These are phyloP conservation scores for Drosophila oshimai DNA, from an alignment of 1,140 invertebrate genomes.

Conservation along the genomic window DNA sequence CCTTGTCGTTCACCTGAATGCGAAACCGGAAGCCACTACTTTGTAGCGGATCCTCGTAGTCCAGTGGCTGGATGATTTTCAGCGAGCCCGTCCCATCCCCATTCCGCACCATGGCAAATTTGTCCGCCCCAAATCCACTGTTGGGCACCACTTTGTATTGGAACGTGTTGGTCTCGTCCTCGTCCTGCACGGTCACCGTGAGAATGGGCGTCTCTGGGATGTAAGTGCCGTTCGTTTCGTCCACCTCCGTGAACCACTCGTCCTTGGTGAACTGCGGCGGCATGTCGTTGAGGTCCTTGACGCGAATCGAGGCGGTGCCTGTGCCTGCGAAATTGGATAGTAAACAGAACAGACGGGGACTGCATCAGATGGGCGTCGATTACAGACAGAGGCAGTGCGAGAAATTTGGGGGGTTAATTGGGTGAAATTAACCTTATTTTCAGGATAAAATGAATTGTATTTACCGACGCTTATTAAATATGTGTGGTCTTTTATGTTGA, in stretches of 20 bases:
- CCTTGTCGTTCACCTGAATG: slow-evolving; percentile 85
- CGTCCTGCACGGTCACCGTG: slow-evolving; percentile 86
- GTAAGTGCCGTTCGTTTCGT: slow-evolving; percentile 86
- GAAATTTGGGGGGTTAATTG: background rate
- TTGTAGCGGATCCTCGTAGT: slow-evolving; percentile 85
- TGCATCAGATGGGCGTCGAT: slow-evolving; percentile 11
- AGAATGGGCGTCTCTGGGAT: slow-evolving; percentile 86
- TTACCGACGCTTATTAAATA: too few relatives aligned
- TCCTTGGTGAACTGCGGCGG: slow-evolving; percentile 87
- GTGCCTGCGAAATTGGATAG: slow-evolving; percentile 54
- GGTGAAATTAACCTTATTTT: background rate
- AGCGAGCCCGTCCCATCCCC: slow-evolving; percentile 87
- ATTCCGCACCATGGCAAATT: slow-evolving; percentile 87
- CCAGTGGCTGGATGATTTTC: slow-evolving; percentile 86
- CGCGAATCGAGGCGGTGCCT: slow-evolving; percentile 85
- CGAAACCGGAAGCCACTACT: slow-evolving; percentile 85
- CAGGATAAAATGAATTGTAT: too few relatives aligned
- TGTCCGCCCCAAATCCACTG: slow-evolving; percentile 86
- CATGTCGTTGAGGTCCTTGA: slow-evolving; percentile 87
- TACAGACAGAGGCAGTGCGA: slow-evolving; percentile 4
- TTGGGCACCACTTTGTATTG: slow-evolving; percentile 85
- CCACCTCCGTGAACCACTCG: slow-evolving; percentile 87
- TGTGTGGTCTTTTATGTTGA: too few relatives aligned
- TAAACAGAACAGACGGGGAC: background rate
- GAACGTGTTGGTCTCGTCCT: slow-evolving; percentile 86